Evolutionary conservation across 2,797 vertebrate genomes (phyloP), one percentile per base, ranked within the genome.

Genomic region (Staurois parvus): DNA sequence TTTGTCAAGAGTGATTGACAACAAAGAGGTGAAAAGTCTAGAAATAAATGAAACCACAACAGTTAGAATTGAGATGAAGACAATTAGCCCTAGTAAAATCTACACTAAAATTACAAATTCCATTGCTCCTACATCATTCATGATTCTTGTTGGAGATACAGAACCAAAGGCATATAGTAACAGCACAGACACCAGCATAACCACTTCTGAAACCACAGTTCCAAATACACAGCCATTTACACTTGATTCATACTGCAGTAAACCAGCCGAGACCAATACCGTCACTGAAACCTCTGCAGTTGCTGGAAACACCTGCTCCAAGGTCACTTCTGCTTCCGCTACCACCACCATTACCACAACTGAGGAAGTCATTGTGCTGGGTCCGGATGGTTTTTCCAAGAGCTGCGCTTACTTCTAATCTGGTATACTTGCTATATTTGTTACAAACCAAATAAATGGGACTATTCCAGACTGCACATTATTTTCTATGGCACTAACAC

Each of bases 311-410:
- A 69, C 40, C 32, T 85, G 84, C 37, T 85, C 84, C 11, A 74
- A 73, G 37, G 56, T 76, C 7, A 66, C 69, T 26, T 81, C 84
- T 52, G 45, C 78, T 24, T 59, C 78, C 3, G 52, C 48, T 11
- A 76, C 72, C 3, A 85, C 72, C 21, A 85, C 72, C 24, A 76
- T 81, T 11, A 85, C 84, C 15, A 85, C 84, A 8, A 85, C 78
- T 11, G 84, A 85, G 34, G 84, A 85, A 70, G 40, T 70, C 1
- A 85, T 85, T 76, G 84, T 85, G 52, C 19, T 81, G 64, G 84
- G 84, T 24, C 78, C 78, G 30, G 24, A 64, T 32, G 78, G 84
- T 59, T 85, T 81, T 40, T 29, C 72, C 48, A 76, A 80, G 12
- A 85, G 72, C 26, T 85, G 84, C 34, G 11, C 28, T 21, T 66